Base-by-base conservation (phyloP, 2,888 invertebrate species). In the Leptarthrus brevirostris region DNA sequence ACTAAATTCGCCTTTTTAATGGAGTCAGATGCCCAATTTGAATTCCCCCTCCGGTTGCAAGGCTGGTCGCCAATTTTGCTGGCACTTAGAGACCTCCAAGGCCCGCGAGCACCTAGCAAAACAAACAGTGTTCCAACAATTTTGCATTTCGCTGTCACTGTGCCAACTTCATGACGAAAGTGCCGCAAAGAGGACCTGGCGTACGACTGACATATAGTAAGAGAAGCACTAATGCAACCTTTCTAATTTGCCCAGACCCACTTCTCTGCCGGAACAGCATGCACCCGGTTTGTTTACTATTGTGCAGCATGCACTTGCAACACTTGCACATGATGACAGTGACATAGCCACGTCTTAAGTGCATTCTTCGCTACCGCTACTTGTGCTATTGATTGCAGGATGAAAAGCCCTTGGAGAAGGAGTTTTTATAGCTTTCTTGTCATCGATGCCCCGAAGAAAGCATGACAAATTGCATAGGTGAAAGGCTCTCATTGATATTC, bases 121-220 rank as follows among this genome's bases (percentile, higher is more conserved):
- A 40, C 47, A 66, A 66, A n/a, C n/a, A n/a, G 64, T 66, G 47
- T 14, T 47, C 64, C 64, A 47, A 66, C 26, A 47, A 47, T 47
- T 66, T 66, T 66, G 44, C 64, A 66, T 66, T 47, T 66, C 47
- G 18, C 16, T 66, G 64, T 66, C 64, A 66, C 26, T 66, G 22
- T 66, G 64, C 64, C 64, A 66, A 66, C 47, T 40, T n/a, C 12
- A 44, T 47, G 47, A 18, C 26, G 24, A 24, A 10, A 47, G 47
- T 66, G 47, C 47, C 16, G 24, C 47, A 26, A 24, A 12, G 16
- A 47, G 22, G 20, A 66, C 36, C 36, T 34, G 36, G 58, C 36
- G 34, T 58, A 36, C 22, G 22, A 40, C 40, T 40, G 40, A 40
- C 40, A 40, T n/a, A 12, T 6, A 40, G 1, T 40, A 6, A 40